A percentile compares a stretch with the other conserved stretches of the same genome.
Evolutionary conservation across 2,113 vertebrate species (phyloP).

Genomic region (Sylvilagus bachmani): DNA sequence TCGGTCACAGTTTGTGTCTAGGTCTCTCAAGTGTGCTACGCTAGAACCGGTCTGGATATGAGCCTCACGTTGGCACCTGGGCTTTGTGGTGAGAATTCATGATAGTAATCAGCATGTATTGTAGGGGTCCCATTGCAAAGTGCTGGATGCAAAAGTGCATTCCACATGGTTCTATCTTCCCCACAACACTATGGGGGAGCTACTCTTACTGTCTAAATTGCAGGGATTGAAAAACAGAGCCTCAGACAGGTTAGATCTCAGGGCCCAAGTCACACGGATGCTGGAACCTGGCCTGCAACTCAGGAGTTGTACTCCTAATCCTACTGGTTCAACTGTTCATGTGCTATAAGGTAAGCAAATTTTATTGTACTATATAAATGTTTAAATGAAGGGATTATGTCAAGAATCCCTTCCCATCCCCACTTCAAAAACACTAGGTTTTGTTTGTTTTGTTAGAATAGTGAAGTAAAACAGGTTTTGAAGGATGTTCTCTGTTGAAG

Average conservation of each 20-base stretch:
- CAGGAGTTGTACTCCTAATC: not conserved
- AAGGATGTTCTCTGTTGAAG: not conserved
- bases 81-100: not conserved
- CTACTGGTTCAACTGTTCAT: not conserved
- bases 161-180: not conserved
- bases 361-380: constrained; percentile 37
- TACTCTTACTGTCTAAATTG: not conserved
- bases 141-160: too few relatives aligned
- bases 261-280: not conserved
- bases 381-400: not conserved
- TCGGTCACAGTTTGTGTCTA: not conserved
- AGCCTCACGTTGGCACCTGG: not conserved
- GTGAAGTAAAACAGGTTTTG: constrained; percentile 20
- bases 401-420: not conserved
- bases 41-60: not conserved
- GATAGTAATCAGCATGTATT: too few relatives aligned
- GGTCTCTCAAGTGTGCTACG: not conserved
- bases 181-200: not conserved
- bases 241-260: not conserved
- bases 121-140: not conserved
- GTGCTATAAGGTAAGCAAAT: not conserved
- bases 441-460: not conserved
- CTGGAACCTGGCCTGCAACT: not conserved
- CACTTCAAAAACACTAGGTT: not conserved
- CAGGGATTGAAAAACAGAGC: not conserved